Evolutionary conservation across 1,140 invertebrate genomes (phyloP), one percentile per base, ranked within the genome.

Genomic region (Chironomus tepperi): DNA sequence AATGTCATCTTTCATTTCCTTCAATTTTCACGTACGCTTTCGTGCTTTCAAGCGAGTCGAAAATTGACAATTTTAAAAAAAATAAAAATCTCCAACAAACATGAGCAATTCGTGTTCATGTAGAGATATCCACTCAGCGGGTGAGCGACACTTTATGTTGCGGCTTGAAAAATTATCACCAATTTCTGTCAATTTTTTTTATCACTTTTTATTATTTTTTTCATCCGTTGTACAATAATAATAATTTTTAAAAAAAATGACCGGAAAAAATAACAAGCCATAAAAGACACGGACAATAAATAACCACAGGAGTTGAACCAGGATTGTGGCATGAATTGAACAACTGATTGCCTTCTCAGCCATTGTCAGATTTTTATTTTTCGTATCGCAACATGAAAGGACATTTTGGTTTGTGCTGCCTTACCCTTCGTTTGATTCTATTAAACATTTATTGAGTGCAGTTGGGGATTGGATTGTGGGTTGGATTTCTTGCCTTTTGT

Each of bases 121-220:
- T n/a, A n/a, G n/a, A n/a, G n/a, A n/a, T 9, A 47, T 34, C 24
- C 24, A 34, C 24, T 34, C 24, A 47, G 8, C 9, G 15, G 43
- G 43, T 3, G 15, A 15, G 12, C 47, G n/a, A 57, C 47, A n/a
- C n/a, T 57, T 57, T 57, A 57, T 57, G 47, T 57, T 57, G 47
- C 12, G 47, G 47, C 47, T 57, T n/a, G 47, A 57, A 57, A 57
- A 57, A 57, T 57, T 57, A 57, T 57, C 47, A n/a, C 47, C 47
- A 57, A 57, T 57, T 57, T 57, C n/a, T 57, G 47, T 57, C 47
- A 57, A n/a, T 57, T 57, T 57, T 57, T 57, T 57, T 57, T 57
- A 5, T 57, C 47, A n/a, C 47, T 57, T 15, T 57, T 15, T 15
- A 5, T 57, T n/a, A n/a, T n/a, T n/a, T n/a, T n/a, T n/a, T 57